Base-by-base conservation (phyloP, 2,113 vertebrate genomes). In the Turnix velox region DNA sequence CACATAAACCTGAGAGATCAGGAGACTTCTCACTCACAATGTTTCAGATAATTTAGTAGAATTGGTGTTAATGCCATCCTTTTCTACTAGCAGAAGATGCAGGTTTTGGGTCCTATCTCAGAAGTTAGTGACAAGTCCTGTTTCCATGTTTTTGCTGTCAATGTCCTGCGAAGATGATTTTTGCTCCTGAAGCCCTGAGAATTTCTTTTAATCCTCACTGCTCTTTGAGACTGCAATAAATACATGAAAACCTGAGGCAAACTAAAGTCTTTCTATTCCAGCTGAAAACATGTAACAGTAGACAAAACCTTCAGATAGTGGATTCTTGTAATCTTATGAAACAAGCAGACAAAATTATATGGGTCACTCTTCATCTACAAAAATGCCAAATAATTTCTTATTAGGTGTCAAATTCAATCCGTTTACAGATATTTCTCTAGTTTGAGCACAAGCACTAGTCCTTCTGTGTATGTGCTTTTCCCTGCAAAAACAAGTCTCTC, bases 61-160 rank as follows among this genome's bases (percentile, higher is more conserved):
- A 71, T 16, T 12, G 27, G 39, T 25, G 12, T 65, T 54, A 43
- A 75, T 27, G 20, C 33, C 0, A 1, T 14, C 10, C 20, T 76
- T 72, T 76, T 37, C 31, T 45, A 59, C 39, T 37, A 69, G 23
- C 25, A 52, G 31, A 71, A 16, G 19, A 17, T 42, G 69, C 27
- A 61, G 27, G 14, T 85, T 76, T 48, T 30, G 23, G 10, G 19
- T 66, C 12, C 17, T 52, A 8, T 14, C 57, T 54, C 27, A 71
- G 4, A 6, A 76, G 23, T 19, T 1, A 4, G 66, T 37, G 59
- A 33, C 54, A 59, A 65, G 13, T 2, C 10, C 65, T 0, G 0
- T 71, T 59, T 85, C 39, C 31, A 30, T 2, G 1, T n/a, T 65
- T 43, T 72, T 90, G 37, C 43, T 42, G n/a, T 57, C 7, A 49